Percentiles rank a stretch among this genome's conserved stretches.
phyloP scores from a whole-genome alignment of 2,797 vertebrate genomes.

The Denticeps clupeoides region DNA sequence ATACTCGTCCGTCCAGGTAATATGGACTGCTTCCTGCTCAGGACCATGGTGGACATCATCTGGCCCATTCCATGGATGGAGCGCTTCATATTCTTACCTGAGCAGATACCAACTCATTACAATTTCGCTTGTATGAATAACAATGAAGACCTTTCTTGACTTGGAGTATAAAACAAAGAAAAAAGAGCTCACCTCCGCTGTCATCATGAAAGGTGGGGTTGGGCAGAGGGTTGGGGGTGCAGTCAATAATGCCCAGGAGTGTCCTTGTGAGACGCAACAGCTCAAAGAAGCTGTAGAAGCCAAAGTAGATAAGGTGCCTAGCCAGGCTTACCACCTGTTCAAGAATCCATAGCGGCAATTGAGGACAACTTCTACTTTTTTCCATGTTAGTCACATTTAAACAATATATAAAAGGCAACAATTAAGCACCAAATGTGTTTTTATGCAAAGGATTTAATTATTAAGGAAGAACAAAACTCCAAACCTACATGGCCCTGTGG shows the following conservation, averaged over 20 bases:
- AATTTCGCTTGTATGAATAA: too few relatives aligned
- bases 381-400: too few relatives aligned
- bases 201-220: slow-evolving; percentile 63
- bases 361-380: too few relatives aligned
- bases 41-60: slow-evolving; percentile 97
- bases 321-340: slow-evolving; percentile 89
- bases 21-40: slow-evolving; percentile 83
- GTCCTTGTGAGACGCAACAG: slow-evolving; percentile 87
- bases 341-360: not conserved
- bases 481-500: too few relatives aligned
- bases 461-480: too few relatives aligned
- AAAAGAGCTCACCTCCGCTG: slow-evolving; percentile 54
- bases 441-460: too few relatives aligned
- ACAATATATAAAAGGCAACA: too few relatives aligned
- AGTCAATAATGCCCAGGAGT: slow-evolving; percentile 90
- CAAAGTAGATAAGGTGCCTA: slow-evolving; percentile 95
- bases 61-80: slow-evolving; percentile 95
- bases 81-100: slow-evolving; percentile 83
- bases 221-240: slow-evolving; percentile 67
- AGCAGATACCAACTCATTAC: not conserved
- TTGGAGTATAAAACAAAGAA: too few relatives aligned
- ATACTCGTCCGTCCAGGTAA: slow-evolving; percentile 53
- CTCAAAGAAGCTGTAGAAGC: slow-evolving; percentile 98
- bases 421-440: too few relatives aligned
- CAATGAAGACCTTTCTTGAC: not conserved